Conservation (phyloP, 2,113 vertebrate genomes). For the Chinchilla lanigera region DNA sequence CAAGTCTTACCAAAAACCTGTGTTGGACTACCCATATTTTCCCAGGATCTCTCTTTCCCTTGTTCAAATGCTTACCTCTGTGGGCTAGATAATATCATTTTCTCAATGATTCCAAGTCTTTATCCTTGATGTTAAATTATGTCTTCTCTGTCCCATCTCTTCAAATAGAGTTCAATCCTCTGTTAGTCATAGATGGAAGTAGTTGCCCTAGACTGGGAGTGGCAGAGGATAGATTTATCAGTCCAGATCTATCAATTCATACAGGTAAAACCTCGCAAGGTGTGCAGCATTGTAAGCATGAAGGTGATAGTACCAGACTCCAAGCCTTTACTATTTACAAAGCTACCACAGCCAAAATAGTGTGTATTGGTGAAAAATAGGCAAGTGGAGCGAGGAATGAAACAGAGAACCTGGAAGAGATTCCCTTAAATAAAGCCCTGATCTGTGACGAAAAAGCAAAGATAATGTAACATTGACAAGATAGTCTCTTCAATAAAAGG, state of each 20-base stretch:
- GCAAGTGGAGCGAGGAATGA: background rate
- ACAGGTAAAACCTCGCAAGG: background rate
- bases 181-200: background rate
- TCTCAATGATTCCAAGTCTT: constrained; percentile 26
- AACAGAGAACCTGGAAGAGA: background rate
- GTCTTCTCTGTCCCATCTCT: background rate
- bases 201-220: background rate
- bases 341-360: constrained; percentile 2
- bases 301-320: background rate
- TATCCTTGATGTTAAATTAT: background rate
- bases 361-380: background rate
- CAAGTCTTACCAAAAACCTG: constrained; percentile 13
- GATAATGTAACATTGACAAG: background rate
- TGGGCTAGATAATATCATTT: constrained; percentile 8
- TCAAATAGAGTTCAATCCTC: background rate
- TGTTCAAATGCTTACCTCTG: constrained; percentile 36
- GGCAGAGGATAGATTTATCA: background rate
- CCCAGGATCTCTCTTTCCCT: background rate
- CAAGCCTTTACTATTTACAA: background rate
- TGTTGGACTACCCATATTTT: background rate
- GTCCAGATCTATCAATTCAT: background rate
- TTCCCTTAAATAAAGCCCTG: too few relatives aligned
- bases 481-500: background rate
- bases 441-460: background rate
- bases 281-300: background rate